Conservation (phyloP, 2,888 invertebrate species). For the Eledone cirrhosa region DNA sequence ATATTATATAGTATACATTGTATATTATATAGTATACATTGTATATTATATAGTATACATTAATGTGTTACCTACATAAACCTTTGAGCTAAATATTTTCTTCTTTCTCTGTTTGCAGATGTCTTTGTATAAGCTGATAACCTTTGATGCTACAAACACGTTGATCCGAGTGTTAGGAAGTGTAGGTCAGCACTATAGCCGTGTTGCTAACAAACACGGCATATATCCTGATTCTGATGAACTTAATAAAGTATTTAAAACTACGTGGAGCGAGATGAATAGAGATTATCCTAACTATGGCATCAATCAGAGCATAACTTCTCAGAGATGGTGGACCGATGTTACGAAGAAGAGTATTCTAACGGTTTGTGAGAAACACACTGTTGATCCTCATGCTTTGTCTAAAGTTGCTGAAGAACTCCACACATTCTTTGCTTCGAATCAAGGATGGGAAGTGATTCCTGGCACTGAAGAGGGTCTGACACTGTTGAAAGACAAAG, state of each 20-base stretch:
- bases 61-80: no score
- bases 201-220: conserved; percentile 77
- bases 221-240: conserved; percentile 70
- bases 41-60: no score
- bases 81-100: no score
- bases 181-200: conserved; percentile 80
- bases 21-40: no score
- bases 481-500: conserved; percentile 40
- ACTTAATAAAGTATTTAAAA: conserved; percentile 74
- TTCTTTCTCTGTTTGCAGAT: conserved; percentile 33
- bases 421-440: conserved; percentile 74
- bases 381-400: conserved; percentile 42
- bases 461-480: conserved; percentile 44
- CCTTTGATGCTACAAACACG: conserved; percentile 90
- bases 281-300: conserved; percentile 84
- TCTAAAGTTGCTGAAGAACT: conserved; percentile 59
- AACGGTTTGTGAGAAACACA: conserved; percentile 53
- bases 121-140: conserved; percentile 70
- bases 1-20: no score
- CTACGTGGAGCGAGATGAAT: conserved; percentile 75
- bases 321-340: conserved; percentile 82
- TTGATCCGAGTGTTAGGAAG: conserved; percentile 77
- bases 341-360: conserved; percentile 76
- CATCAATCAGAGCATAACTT: conserved; percentile 75
- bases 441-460: conserved; percentile 77